A percentile compares a stretch with the other conserved stretches of the same genome.
phyloP scores from a whole-genome alignment of 2,888 invertebrate genomes.

The Lasioglossum pauxillum region DNA sequence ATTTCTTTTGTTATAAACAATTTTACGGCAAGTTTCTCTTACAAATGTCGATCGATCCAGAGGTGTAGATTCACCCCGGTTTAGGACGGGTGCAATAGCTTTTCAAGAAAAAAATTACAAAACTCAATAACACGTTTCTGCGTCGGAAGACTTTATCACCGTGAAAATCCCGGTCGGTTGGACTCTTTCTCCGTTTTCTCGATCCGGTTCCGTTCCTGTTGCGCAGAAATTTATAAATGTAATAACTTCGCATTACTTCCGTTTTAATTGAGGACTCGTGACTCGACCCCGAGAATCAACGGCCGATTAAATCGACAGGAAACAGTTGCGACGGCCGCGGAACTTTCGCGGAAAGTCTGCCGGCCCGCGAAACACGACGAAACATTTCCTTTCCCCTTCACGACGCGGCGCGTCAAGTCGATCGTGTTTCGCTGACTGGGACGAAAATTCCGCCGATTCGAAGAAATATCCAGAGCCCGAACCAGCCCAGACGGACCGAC shows the following conservation, averaged over 20 bases:
- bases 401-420: neutral
- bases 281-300: neutral
- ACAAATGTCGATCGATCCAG: too few species aligned
- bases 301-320: neutral
- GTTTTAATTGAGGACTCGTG: neutral
- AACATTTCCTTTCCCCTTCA: neutral
- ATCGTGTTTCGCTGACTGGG: neutral
- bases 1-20: too few species aligned
- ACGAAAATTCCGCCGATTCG: neutral
- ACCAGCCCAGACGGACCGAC: neutral
- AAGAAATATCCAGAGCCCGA: neutral
- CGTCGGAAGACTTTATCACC: neutral
- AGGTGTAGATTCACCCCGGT: too few species aligned
- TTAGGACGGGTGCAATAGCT: too few species aligned
- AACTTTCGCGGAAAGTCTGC: neutral
- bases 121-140: neutral
- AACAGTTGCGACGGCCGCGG: neutral
- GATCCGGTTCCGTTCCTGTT: neutral
- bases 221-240: neutral
- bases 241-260: constrained; percentile 1
- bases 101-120: too few species aligned
- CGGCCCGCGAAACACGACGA: neutral
- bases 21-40: too few species aligned
- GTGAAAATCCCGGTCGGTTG: neutral
- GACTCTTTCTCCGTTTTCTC: neutral